phyloP scores from a whole-genome alignment of 2,888 invertebrate species.

The Thalpophila matura region DNA sequence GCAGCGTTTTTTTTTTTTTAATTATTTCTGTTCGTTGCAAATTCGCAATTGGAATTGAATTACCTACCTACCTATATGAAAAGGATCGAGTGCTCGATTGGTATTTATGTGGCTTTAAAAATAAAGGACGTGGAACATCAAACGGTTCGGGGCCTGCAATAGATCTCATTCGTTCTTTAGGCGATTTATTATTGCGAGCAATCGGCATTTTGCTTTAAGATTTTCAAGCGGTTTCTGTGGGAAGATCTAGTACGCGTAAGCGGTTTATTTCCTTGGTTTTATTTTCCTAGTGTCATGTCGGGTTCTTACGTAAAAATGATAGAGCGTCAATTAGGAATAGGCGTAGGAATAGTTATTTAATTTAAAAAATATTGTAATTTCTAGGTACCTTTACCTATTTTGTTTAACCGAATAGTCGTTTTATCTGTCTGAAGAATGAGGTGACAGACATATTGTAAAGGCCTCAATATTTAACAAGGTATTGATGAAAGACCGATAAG shows the following conservation, averaged over 20 bases:
- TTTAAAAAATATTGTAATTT: too few relatives aligned
- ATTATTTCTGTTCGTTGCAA: slow-evolving; percentile 28
- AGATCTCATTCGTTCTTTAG: slow-evolving; percentile 17
- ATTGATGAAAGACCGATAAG: slow-evolving; percentile 18
- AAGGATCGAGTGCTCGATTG: background rate
- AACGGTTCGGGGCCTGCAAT: slow-evolving; percentile 14
- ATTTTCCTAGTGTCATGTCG: too few relatives aligned
- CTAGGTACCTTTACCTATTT: too few relatives aligned
- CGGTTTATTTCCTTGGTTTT: background rate
- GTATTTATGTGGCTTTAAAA: slow-evolving; percentile 14
- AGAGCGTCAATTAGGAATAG: too few relatives aligned
- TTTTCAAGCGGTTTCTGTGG: background rate
- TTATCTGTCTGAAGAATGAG: too few relatives aligned
- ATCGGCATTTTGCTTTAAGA: slow-evolving; percentile 7
- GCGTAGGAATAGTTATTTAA: too few relatives aligned
- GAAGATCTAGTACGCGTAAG: background rate
- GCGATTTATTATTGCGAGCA: slow-evolving; percentile 22
- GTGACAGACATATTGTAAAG: too few relatives aligned
- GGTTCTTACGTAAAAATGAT: too few relatives aligned
- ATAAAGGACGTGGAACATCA: slow-evolving; percentile 21
- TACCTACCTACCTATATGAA: slow-evolving; percentile 14
- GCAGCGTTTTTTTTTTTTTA: slow-evolving; percentile 10
- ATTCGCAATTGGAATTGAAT: slow-evolving; percentile 42
- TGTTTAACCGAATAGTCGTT: too few relatives aligned
- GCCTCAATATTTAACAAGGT: too few relatives aligned